These are phyloP conservation scores for Odontophorus gujanensis DNA, from an alignment of 2,113 vertebrate genomes.

Conservation along the genomic window DNA sequence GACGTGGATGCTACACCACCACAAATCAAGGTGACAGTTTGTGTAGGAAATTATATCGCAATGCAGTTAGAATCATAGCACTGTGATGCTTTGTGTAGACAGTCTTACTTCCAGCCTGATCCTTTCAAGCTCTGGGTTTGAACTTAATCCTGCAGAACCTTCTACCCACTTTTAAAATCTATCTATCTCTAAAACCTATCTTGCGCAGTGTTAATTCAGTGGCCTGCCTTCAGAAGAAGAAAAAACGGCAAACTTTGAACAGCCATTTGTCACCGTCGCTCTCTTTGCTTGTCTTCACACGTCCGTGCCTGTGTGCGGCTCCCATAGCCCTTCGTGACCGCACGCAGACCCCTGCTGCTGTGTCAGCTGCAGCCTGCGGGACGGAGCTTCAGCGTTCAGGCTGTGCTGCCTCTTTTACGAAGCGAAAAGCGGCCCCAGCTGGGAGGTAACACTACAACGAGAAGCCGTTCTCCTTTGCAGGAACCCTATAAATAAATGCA, in stretches of 20 bases:
- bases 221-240: no score
- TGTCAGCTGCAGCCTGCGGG: no score
- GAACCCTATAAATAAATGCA: background rate
- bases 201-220: background rate
- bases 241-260: no score
- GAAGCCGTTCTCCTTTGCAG: background rate
- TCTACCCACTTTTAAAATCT: background rate
- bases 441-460: background rate
- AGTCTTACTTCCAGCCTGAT: background rate
- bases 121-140: background rate
- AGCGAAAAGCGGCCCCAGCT: no score
- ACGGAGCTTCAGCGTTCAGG: no score
- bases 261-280: no score
- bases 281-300: no score
- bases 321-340: no score
- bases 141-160: background rate
- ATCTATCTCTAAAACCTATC: background rate
- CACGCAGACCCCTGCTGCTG: no score
- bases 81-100: background rate
- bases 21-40: background rate
- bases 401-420: no score
- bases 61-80: background rate
- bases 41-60: background rate
- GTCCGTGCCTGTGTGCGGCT: no score
- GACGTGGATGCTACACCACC: background rate